Conservation (phyloP, 1,140 invertebrate genomes). For the Lasioglossum albipes region DNA sequence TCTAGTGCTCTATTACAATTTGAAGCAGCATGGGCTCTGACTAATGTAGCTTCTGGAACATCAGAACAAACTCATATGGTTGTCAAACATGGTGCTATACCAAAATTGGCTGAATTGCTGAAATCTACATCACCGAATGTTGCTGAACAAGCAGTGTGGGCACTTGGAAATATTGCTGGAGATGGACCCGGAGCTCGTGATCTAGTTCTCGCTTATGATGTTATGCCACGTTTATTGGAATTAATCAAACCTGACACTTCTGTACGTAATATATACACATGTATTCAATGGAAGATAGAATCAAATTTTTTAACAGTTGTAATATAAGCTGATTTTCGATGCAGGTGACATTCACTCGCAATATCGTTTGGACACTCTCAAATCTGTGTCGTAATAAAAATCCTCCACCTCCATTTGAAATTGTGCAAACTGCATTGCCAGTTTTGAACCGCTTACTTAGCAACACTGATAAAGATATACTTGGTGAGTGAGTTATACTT, state of each 20-base stretch:
- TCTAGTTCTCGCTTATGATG: constrained; percentile 84
- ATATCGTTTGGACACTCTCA: constrained; percentile 94
- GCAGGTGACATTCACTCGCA: constrained; percentile 70
- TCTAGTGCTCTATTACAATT: constrained; percentile 94
- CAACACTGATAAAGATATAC: constrained; percentile 87
- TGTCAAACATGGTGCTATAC: constrained; percentile 92
- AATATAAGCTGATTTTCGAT: neutral
- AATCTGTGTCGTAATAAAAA: constrained; percentile 96
- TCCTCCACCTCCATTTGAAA: constrained; percentile 88
- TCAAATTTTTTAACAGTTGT: neutral
- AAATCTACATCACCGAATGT: constrained; percentile 88
- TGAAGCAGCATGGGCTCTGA: constrained; percentile 98
- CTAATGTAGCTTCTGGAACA: constrained; percentile 98
- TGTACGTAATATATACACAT: constrained; percentile 72
- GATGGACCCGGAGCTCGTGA: constrained; percentile 89
- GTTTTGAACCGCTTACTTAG: constrained; percentile 89
- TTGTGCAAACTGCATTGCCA: constrained; percentile 90
- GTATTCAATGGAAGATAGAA: neutral
- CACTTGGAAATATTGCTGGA: constrained; percentile 97
- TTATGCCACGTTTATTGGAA: constrained; percentile 84
- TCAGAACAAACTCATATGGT: constrained; percentile 94
- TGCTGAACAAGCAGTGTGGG: constrained; percentile 98
- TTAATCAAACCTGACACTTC: constrained; percentile 83
- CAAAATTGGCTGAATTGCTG: constrained; percentile 90
- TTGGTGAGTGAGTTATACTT: constrained; percentile 79